A percentile compares a stretch with the other conserved stretches of the same genome.
phyloP scores from a whole-genome alignment of 2,113 vertebrate genomes.

The Camelus dromedarius region DNA sequence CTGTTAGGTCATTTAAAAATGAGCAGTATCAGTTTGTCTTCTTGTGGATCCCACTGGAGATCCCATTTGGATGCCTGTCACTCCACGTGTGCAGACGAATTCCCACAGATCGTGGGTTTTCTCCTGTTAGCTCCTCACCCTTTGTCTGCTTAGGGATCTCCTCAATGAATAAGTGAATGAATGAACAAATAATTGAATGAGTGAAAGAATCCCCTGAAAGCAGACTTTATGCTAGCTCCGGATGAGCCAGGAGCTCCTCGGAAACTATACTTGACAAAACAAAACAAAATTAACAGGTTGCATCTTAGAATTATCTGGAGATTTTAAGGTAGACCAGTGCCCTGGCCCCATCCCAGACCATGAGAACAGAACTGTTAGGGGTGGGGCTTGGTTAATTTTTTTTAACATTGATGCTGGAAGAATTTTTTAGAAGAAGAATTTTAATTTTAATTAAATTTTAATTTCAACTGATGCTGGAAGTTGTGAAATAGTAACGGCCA shows the following conservation, averaged over 20 bases:
- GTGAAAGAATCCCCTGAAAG: not conserved
- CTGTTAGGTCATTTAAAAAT: not conserved
- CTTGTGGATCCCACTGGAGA: not conserved
- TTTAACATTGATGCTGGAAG: not conserved
- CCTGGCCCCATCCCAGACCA: not conserved
- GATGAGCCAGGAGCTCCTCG: not conserved
- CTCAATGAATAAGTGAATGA: not conserved
- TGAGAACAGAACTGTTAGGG: not conserved
- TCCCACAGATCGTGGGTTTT: not conserved
- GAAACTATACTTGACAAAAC: not conserved
- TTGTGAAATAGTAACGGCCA: slow-evolving; percentile 47
- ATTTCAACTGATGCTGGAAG: not conserved
- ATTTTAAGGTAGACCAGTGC: not conserved
- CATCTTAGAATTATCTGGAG: not conserved
- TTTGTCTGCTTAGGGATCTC: not conserved
- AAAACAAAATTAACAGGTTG: not conserved
- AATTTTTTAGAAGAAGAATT: too few species aligned
- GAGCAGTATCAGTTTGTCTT: not conserved
- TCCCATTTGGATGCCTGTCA: not conserved
- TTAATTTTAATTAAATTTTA: too few species aligned
- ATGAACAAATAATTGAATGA: not conserved
- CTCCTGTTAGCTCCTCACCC: not conserved
- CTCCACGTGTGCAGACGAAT: too few species aligned
- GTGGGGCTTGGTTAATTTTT: not conserved
- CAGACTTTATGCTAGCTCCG: not conserved